Evolutionary conservation across 1,140 invertebrate genomes (phyloP).

Genomic region (Nautilus pompilius): DNA sequence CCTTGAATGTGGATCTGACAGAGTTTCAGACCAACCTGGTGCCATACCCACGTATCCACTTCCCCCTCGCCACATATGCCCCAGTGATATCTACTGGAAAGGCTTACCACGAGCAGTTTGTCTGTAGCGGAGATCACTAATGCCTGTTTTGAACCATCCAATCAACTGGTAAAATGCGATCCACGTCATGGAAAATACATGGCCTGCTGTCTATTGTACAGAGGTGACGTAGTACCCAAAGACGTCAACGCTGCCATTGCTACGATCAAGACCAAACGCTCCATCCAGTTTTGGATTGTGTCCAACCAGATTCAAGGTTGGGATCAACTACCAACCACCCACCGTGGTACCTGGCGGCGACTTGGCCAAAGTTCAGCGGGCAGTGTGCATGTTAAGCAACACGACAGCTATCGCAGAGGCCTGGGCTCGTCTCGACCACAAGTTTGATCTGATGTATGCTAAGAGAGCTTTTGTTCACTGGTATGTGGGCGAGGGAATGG

Average conservation of each 20-base stretch:
- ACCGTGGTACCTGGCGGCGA: slow-evolving; percentile 62
- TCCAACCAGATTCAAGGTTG: slow-evolving; percentile 39
- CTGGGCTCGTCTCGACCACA: slow-evolving; percentile 67
- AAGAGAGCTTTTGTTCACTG: slow-evolving; percentile 61
- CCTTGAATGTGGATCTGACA: slow-evolving; percentile 67
- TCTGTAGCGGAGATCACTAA: slow-evolving; percentile 63
- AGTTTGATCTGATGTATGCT: slow-evolving; percentile 62
- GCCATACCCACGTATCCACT: slow-evolving; percentile 50
- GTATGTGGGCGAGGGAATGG: slow-evolving; percentile 59
- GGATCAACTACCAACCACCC: slow-evolving; percentile 42
- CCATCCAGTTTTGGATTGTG: slow-evolving; percentile 44
- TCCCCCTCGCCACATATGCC: slow-evolving; percentile 48
- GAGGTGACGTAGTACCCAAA: slow-evolving; percentile 63
- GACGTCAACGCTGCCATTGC: slow-evolving; percentile 84
- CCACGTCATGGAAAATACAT: slow-evolving; percentile 84
- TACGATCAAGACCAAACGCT: slow-evolving; percentile 72
- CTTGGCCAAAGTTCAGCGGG: slow-evolving; percentile 57
- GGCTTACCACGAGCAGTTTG: slow-evolving; percentile 56
- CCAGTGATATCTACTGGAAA: slow-evolving; percentile 50
- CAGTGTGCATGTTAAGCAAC: slow-evolving; percentile 51
- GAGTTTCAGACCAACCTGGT: slow-evolving; percentile 71
- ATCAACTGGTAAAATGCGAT: slow-evolving; percentile 91
- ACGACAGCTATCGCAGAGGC: slow-evolving; percentile 64
- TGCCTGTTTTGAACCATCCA: slow-evolving; percentile 82
- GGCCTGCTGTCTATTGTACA: slow-evolving; percentile 49